A percentile compares a stretch with the other conserved stretches of the same genome.
These are phyloP conservation scores for Clunio marinus DNA, from an alignment of 2,888 invertebrate species.

Conservation along the genomic window DNA sequence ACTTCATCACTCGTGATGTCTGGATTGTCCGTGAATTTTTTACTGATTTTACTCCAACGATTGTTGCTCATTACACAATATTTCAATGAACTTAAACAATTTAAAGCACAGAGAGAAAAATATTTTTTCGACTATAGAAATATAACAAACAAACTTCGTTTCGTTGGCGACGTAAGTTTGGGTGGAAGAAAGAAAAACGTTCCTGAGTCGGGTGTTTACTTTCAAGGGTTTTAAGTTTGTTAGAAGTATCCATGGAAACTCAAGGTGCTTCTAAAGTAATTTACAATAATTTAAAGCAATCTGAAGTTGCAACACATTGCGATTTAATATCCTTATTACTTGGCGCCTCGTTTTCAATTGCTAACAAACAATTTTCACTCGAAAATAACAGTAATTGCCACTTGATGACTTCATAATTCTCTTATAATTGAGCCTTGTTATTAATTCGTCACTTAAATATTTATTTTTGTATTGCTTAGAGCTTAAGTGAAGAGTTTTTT, in stretches of 20 bases:
- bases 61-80: constrained; percentile 41
- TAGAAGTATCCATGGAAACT: constrained; percentile 10
- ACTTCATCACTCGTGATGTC: constrained; percentile 47
- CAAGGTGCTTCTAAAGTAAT: no score
- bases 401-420: no score
- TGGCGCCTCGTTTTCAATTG: background rate
- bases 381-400: background rate
- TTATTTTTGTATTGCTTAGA: no score
- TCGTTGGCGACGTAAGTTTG: constrained; percentile 4
- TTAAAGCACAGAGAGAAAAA: no score
- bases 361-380: background rate
- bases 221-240: constrained; percentile 3
- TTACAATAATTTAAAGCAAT: background rate
- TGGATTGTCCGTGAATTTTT: constrained; percentile 44
- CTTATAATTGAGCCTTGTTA: background rate
- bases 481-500: no score
- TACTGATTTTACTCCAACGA: constrained; percentile 51
- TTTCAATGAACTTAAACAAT: no score
- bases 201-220: no score
- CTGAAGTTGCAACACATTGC: background rate
- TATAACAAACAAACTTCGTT: background rate
- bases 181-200: no score
- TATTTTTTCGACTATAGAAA: background rate
- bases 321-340: background rate
- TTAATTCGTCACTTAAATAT: background rate